Percentiles rank a stretch among this genome's conserved stretches.
Evolutionary conservation across 2,888 invertebrate species (phyloP).

Genomic region (Actias luna): DNA sequence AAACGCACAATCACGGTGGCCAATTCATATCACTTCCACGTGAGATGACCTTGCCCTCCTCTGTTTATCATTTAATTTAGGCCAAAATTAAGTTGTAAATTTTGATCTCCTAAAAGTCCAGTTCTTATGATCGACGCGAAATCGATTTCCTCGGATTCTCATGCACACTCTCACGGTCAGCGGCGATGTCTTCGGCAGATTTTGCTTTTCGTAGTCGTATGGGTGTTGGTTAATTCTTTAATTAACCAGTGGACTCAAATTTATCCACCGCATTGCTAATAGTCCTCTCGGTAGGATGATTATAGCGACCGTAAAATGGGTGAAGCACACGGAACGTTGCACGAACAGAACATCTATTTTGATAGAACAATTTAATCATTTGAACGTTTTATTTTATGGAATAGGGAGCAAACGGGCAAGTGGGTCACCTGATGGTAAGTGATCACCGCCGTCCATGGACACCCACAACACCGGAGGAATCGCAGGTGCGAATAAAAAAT

Average conservation of each 20-base stretch:
- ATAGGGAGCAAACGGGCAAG: no score
- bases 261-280: neutral
- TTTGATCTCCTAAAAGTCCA: no score
- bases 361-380: no score
- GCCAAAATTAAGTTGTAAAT: no score
- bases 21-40: neutral
- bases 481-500: no score
- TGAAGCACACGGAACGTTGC: neutral
- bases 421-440: no score
- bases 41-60: neutral
- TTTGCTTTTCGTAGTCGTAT: conserved; percentile 34
- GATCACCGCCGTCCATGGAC: no score
- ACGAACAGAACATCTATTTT: no score
- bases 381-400: neutral
- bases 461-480: no score
- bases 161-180: conserved; percentile 24
- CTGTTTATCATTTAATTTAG: neutral
- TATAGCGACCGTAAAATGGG: neutral
- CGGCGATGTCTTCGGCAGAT: conserved; percentile 39
- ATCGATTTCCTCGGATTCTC: conserved; percentile 41
- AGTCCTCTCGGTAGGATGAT: neutral
- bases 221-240: conserved; percentile 32
- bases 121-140: conserved; percentile 33
- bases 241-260: conserved; percentile 37
- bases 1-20: neutral